Conservation (phyloP, 1,140 invertebrate genomes). For the Melipona quadrifasciata region DNA sequence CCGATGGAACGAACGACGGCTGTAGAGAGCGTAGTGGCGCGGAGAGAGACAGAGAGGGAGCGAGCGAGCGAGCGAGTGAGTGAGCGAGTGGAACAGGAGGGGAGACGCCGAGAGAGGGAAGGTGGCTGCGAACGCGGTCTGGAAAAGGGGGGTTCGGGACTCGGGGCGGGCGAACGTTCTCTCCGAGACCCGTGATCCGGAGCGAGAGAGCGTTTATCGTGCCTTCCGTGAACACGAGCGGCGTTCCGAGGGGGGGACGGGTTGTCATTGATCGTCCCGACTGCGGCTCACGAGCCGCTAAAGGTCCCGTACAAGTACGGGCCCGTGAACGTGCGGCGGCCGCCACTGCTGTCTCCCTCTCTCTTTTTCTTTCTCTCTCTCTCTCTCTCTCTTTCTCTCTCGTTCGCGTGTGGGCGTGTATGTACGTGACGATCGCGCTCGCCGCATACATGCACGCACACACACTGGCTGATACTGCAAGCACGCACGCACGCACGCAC, state of each 20-base stretch:
- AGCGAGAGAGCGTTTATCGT: conserved; percentile 63
- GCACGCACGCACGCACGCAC: neutral
- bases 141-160: neutral
- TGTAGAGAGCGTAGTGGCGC: neutral
- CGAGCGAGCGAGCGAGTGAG: neutral
- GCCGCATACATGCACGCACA: neutral
- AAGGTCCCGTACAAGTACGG: conserved; percentile 81
- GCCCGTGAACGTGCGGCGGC: conserved; percentile 66
- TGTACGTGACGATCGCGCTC: conserved; percentile 34
- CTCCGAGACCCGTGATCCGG: conserved; percentile 51
- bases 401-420: conserved; percentile 56
- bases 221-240: conserved; percentile 58
- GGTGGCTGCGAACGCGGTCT: conserved; percentile 17
- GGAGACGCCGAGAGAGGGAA: conserved; percentile 18
- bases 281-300: conserved; percentile 78
- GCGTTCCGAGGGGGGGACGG: conserved; percentile 55
- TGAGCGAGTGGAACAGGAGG: neutral
- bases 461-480: too few species aligned
- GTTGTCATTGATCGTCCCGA: conserved; percentile 82
- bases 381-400: conserved; percentile 28
- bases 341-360: conserved; percentile 19
- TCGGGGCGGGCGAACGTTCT: conserved; percentile 48
- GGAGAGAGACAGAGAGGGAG: neutral
- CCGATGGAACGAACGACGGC: neutral
- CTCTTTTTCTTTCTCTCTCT: too few species aligned